Base-by-base conservation (phyloP, 2,113 vertebrate species). In the Sander lucioperca region DNA sequence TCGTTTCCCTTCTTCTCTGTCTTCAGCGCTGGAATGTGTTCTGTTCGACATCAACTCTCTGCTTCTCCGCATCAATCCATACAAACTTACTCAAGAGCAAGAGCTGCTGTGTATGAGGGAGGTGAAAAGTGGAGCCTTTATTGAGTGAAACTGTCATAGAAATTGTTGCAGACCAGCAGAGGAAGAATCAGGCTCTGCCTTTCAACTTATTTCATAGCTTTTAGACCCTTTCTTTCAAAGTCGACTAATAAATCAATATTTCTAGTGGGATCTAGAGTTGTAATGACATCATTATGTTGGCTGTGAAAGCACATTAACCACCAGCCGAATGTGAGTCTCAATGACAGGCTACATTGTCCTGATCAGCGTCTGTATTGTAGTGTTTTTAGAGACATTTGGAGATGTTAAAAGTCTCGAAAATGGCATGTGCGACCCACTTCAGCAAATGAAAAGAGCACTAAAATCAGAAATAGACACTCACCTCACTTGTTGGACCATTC, bases 161-260 rank as follows among this genome's bases (percentile, higher is more conserved):
- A 84, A 87, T 48, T 33, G 21, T 61, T 81, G 77, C 53, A 69
- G 83, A 71, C 71, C 73, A 30, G 23, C 74, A 67, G 43, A 69
- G 74, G 72, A 68, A 69, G 80, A 84, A 78, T 63, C 73, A 47
- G 63, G 14, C 70, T 69, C 77, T 69, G 62, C 79, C 79, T 87
- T 89, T 87, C 67, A 87, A 87, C 77, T 68, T 86, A 61, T 88
- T 90, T 85, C 73, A 83, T 74, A 77, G 85, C 84, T 83, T 83
- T 90, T 74, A 88, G 81, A 76, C 64, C 77, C 67, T 85, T 88
- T 79, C 75, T 65, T 75, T 84, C 83, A 86, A 89, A 90, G 84
- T 84, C 79, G 71, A 65, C 87, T 79, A 86, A 91, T 83, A 86
- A 88, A 93, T 93, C 88, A 80, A 88, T 91, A 77, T 83, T 87